phyloP scores from a whole-genome alignment of 64 coral and sea anemone genomes.

The Stichodactyla mertensii region DNA sequence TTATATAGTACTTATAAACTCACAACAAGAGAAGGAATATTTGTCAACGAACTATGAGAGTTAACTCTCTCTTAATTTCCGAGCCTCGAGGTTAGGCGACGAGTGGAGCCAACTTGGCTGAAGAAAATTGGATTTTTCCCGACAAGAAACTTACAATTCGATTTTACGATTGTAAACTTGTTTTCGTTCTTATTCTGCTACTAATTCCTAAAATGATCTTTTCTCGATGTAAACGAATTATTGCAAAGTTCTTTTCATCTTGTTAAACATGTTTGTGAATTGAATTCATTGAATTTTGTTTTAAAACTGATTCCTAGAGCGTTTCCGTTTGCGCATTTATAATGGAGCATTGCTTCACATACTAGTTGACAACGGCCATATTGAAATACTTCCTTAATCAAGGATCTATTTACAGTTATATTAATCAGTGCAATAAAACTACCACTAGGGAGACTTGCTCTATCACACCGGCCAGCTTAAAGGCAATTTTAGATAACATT shows the following conservation, averaged over 20 bases:
- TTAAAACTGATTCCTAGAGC: background rate
- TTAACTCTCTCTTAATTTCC: background rate
- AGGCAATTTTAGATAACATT: background rate
- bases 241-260: background rate
- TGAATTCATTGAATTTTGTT: background rate
- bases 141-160: too few species aligned
- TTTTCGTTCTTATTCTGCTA: too few species aligned
- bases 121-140: background rate
- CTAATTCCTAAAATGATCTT: background rate
- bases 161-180: too few species aligned
- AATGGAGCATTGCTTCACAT: background rate
- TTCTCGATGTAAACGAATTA: background rate
- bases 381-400: background rate
- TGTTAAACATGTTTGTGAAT: background rate
- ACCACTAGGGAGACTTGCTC: background rate
- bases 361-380: background rate
- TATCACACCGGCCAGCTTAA: background rate
- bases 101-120: background rate
- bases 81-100: background rate
- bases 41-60: background rate
- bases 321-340: background rate
- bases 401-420: slow-evolving; percentile 3
- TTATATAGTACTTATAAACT: slow-evolving; percentile 34
- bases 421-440: background rate
- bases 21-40: background rate